Evolutionary conservation across 2,888 invertebrate genomes (phyloP).

Genomic region (Nephrotoma flavescens): DNA sequence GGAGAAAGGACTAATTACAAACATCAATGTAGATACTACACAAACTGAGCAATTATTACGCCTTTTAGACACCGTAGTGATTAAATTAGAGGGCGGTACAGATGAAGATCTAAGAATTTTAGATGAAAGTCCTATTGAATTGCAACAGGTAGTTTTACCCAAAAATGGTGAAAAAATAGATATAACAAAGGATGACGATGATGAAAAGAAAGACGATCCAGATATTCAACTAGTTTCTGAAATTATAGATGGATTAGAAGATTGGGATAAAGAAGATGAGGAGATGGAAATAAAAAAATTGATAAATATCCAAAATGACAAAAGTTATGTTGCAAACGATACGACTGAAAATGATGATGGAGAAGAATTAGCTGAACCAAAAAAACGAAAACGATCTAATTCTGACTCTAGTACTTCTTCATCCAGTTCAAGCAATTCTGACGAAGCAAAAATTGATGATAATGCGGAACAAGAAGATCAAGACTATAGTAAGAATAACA

Average conservation of each 20-base stretch:
- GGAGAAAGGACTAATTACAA: constrained; percentile 54
- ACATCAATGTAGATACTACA: constrained; percentile 70
- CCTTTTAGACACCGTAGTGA: constrained; percentile 89
- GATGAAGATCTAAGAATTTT: constrained; percentile 76
- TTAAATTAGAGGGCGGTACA: constrained; percentile 86
- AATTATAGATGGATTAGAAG: constrained; percentile 6
- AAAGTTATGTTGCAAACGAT: constrained; percentile 32
- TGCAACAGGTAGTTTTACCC: constrained; percentile 2
- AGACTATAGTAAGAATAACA: constrained; percentile 18
- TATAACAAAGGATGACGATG: constrained; percentile 15
- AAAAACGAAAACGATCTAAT: constrained; percentile 14
- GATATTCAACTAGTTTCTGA: constrained; percentile 6
- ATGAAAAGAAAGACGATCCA: constrained; percentile 15
- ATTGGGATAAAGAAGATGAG: constrained; percentile 13
- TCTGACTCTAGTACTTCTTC: constrained; percentile 8
- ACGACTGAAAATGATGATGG: constrained; percentile 22
- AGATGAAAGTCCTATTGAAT: constrained; percentile 45
- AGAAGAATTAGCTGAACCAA: constrained; percentile 23
- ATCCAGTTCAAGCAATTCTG: constrained; percentile 29
- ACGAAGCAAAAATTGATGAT: constrained; percentile 19
- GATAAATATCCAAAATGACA: constrained; percentile 25
- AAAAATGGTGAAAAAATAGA: constrained; percentile 2
- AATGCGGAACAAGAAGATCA: constrained; percentile 20
- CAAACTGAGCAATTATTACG: constrained; percentile 70
- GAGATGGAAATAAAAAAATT: constrained; percentile 19